Base-by-base conservation (phyloP, 2,888 invertebrate species). In the Amblyteles armatorius region DNA sequence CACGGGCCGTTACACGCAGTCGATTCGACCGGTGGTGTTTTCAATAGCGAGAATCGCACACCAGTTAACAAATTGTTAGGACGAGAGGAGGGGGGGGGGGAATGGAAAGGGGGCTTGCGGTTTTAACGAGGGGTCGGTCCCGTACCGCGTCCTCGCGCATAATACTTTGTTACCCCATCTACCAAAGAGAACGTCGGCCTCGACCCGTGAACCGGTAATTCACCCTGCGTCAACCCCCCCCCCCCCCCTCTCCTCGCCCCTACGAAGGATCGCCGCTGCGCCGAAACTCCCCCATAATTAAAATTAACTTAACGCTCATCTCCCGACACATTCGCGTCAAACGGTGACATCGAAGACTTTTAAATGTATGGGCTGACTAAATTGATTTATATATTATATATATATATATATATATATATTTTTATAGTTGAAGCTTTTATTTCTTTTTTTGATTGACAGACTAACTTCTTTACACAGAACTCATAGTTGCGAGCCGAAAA, bases 161-260 rank as follows among this genome's bases (percentile, higher is more conserved):
- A 93, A 93, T 93, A 93, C 93, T 91, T 93, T 93, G 93, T 93
- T 93, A 93, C 91, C 92, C 92, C 92, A 90, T 90, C 92, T 88
- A 89, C 90, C 67, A 69, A 79, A 78, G 84, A 60, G 48, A 68
- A 50, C 84, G 67, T 55, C 77, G 73, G 69, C 67, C 77, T 29
- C 82, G 84, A 71, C 74, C 82, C 84, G 74, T 79, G 71, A 82
- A 82, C 82, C 83, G 71, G 81, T 74, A 85, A 81, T 80, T 85
- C 84, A 77, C 69, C 77, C 86, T 69, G 69, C 48, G 68, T 65
- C 82, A 76, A 52, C n/a, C 52, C 19, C 52, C 52, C 19, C 16
- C 19, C 52, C 19, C 52, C 4, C 11, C 44, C 44, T 13, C 16
- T 40, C 9, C 40, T 40, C 40, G 40, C 83, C 77, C 81, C 67